These are phyloP conservation scores for Myodes glareolus DNA, from an alignment of 2,113 vertebrate genomes.

Conservation along the genomic window DNA sequence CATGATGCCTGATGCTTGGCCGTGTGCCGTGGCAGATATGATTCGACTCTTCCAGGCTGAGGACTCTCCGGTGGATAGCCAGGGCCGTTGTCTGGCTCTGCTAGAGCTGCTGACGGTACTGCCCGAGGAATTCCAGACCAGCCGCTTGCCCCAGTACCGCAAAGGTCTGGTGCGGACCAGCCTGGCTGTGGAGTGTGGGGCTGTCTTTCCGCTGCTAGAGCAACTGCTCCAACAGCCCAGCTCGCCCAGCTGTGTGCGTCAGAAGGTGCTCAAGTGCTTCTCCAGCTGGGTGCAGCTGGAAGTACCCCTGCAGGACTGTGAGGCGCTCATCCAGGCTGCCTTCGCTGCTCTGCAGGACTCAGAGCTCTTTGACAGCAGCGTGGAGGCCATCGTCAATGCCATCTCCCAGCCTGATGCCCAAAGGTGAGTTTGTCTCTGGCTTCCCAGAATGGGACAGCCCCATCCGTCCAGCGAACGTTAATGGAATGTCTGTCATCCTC, in stretches of 20 bases:
- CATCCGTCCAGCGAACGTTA: not conserved
- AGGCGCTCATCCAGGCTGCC: conserved; percentile 95
- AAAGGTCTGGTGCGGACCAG: conserved; percentile 96
- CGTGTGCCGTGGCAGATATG: conserved; percentile 97
- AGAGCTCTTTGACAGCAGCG: conserved; percentile 97
- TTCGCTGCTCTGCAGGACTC: conserved; percentile 95
- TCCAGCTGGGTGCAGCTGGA: conserved; percentile 99
- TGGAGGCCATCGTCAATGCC: conserved; percentile 98
- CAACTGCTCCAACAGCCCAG: conserved; percentile 95
- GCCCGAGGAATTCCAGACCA: conserved; percentile 99
- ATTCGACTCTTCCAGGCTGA: conserved; percentile 97
- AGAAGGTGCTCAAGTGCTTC: conserved; percentile 98
- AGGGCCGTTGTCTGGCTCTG: conserved; percentile 95
- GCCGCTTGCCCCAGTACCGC: conserved; percentile 95
- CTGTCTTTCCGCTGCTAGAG: conserved; percentile 95
- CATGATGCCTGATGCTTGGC: conserved; percentile 99
- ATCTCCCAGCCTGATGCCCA: conserved; percentile 99
- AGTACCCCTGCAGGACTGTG: conserved; percentile 95
- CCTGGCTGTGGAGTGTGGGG: conserved; percentile 93
- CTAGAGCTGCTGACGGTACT: conserved; percentile 98
- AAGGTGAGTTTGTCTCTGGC: conserved; percentile 88
- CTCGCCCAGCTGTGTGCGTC: conserved; percentile 96
- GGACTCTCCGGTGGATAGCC: conserved; percentile 94
- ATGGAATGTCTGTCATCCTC: not conserved
- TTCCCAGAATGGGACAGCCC: not conserved